These are phyloP conservation scores for Ametastegia equiseti DNA, from an alignment of 2,888 invertebrate species.

Conservation along the genomic window DNA sequence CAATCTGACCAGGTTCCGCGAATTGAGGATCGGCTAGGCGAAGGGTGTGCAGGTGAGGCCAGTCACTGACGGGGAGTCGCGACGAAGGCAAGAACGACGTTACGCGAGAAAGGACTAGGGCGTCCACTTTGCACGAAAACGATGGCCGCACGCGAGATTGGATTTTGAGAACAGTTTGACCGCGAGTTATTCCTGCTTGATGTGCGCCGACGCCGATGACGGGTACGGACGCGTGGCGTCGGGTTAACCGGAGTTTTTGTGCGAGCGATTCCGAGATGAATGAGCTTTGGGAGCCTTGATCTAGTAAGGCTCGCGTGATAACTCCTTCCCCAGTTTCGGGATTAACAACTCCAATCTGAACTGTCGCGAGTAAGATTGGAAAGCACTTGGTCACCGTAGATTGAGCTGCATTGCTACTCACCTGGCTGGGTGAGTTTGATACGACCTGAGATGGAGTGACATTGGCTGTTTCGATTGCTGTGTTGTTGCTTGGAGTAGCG, in stretches of 20 bases:
- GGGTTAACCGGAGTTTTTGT: too few relatives aligned
- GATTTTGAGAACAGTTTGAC: neutral
- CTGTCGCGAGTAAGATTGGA: conserved; percentile 9
- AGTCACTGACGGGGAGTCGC: conserved; percentile 34
- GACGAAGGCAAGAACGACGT: conserved; percentile 47
- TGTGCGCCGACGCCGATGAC: too few relatives aligned
- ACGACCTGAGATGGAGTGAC: neutral
- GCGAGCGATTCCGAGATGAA: too few relatives aligned
- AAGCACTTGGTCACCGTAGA: neutral
- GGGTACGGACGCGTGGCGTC: too few relatives aligned
- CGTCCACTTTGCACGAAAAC: conserved; percentile 36
- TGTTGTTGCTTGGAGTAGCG: neutral
- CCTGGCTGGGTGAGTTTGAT: neutral
- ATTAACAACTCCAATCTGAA: neutral
- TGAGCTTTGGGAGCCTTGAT: too few relatives aligned
- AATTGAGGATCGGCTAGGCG: too few relatives aligned
- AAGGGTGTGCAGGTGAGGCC: conserved; percentile 43
- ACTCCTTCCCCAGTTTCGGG: neutral
- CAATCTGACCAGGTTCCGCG: too few relatives aligned
- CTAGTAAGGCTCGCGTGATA: conserved; percentile 7
- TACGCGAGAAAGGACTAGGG: conserved; percentile 42
- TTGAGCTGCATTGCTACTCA: neutral
- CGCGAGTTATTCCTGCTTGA: conserved; percentile 39
- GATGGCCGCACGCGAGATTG: neutral
- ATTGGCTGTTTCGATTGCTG: neutral